Base-by-base conservation (phyloP, 2,113 vertebrate genomes). In the Lepus timidus region DNA sequence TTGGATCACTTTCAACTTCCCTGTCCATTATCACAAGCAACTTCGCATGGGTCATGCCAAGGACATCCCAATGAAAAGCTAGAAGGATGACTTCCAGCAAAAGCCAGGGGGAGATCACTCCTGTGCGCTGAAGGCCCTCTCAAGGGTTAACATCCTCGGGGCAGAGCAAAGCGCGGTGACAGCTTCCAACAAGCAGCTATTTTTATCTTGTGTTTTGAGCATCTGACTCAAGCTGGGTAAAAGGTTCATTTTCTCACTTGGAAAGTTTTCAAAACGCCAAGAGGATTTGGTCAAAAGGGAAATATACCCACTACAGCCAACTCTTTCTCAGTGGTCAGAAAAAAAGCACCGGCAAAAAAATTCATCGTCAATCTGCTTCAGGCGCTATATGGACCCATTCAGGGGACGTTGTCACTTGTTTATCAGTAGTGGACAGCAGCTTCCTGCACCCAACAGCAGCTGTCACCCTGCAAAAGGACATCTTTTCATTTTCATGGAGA, bases 261-360 rank as follows among this genome's bases (percentile, higher is more conserved):
- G 95, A 97, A 95, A 92, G 73, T 96, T 97, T 97, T 97, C 96
- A 96, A 90, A 96, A 93, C 94, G 93, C 95, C 85, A 51, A 95
- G 96, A 89, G 78, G 79, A 90, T 92, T 94, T 95, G 88, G 91
- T 96, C 92, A 95, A 96, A 78, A 96, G 52, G 81, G 93, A 96
- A 96, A 90, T 91, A 88, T 9, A 90, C 55, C 29, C 65, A 80
- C 58, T 88, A 52, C 29, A 76, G 84, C 74, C 90, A 96, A 92
- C 92, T 93, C 51, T 92, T 95, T 95, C 75, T 68, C 92, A 85
- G 61, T 85, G 79, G 91, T 85, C 31, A 36, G 81, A 90, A 73
- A 64, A 93, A 92, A 86, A 85, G 58, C 9, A 0, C 6, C 25
- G 85, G 93, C 67, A 86, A 80, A 87, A 95, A 95, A 92, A 75